Base-by-base conservation (phyloP, 64 coral and sea anemone species). In the Actinia equina region DNA sequence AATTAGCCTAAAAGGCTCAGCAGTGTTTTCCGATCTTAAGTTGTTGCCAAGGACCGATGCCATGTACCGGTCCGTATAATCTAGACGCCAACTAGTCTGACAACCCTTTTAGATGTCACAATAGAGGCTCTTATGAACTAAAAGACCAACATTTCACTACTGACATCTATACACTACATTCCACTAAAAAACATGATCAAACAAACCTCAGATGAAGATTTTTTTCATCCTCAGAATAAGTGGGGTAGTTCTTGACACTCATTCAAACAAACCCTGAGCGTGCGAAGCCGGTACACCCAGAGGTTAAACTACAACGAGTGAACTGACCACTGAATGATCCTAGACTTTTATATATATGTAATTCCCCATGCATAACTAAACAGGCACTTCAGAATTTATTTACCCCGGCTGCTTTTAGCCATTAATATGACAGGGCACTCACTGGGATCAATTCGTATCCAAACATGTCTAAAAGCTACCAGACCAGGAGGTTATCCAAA, bases 281-380 rank as follows among this genome's bases (percentile, higher is more conserved):
- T 27, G 25, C 11, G 69, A 30, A 74, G 13, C 11, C 69, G 12
- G 69, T 41, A 4, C 37, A 41, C 69, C 69, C 13, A 26, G 26
- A 74, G 25, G 69, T 74, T 74, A 74, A 16, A 74, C 12, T 14
- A 17, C 20, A 74, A 0, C 69, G 69, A 74, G 26, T 41, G 7
- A 12, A 57, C 55, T 57, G 13, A 30, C 22, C 65, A 27, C 22
- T 41, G 26, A 41, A 74, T 30, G 69, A 74, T 74, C 69, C 69
- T 13, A 74, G 69, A 74, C 69, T 74, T 14, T 1, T 65, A 57
- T 57, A 57, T 57, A 23, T 65, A 65, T n/a, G 62, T 23, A 25
- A 10, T 65, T 23, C 62, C n/a, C 14, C 26, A 74, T 74, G 69
- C 69, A 74, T 74, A 74, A 74, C 69, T 74, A 74, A 74, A 74